Base-by-base conservation (phyloP, 2,888 invertebrate genomes). In the Adineta ricciae region DNA sequence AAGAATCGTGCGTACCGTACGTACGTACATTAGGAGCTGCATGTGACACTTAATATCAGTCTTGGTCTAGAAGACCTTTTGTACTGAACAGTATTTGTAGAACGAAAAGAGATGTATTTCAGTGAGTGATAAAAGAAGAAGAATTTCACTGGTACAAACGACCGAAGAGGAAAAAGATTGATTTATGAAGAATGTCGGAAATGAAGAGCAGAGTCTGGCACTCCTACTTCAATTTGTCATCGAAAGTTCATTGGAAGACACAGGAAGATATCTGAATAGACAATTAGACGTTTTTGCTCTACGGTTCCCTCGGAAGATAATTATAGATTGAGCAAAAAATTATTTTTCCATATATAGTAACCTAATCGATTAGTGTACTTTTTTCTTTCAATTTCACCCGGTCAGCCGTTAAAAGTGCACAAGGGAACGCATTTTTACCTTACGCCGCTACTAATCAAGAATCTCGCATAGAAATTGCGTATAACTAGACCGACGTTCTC, bases 21-120 rank as follows among this genome's bases (percentile, higher is more conserved):
- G 97, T 97, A 83, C 98, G 94, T 4, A 97, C 94, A 90, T 98
- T 99, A 91, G 94, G 98, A 87, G 96, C 94, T 90, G 96, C 97
- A 91, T 99, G 99, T 0, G 96, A 95, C 87, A 95, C 93, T 88
- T 97, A 93, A 86, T 97, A 93, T 72, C 96, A 95, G 90, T 99
- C 97, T 88, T 94, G 93, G 88, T 96, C 94, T 89, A 99, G 93
- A 87, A 94, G 92, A 86, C 90, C 88, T 87, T 92, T 92, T 73
- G 92, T 90, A 86, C 89, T 87, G 97, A 97, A 87, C 95, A 94
- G 89, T 96, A 96, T 88, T 95, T 94, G 90, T 96, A 97, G 24
- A 97, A 91, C 0, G 96, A 95, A 84, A 94, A 94, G 16, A 95
- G 91, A 88, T 93, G 95, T 85, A 93, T 92, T 87, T 93, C 93